Evolutionary conservation across 2,797 vertebrate genomes (phyloP).

Genomic region (Periophthalmus magnuspinnatus): DNA sequence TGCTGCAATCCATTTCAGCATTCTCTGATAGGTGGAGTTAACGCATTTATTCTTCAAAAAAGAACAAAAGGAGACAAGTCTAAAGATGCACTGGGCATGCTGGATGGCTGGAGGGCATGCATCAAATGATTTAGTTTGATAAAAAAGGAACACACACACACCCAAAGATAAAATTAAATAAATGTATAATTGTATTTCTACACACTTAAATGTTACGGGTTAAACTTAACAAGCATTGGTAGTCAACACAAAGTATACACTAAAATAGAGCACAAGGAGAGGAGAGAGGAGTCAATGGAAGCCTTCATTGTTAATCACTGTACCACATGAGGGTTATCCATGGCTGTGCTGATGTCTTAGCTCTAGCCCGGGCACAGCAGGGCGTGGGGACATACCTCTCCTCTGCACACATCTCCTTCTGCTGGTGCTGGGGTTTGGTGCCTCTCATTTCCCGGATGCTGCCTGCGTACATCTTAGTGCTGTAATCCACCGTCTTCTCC

Average conservation of each 20-base stretch:
- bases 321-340: neutral
- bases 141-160: neutral
- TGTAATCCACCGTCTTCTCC: constrained; percentile 90
- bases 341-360: neutral
- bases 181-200: neutral
- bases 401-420: constrained; percentile 86
- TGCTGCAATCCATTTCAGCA: too few species aligned
- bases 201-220: neutral
- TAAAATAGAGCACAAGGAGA: neutral
- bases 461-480: constrained; percentile 89
- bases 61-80: neutral
- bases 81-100: neutral
- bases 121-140: neutral
- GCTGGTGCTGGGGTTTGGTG: constrained; percentile 91
- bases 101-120: neutral
- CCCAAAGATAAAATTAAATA: neutral
- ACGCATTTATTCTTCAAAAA: neutral
- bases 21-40: neutral
- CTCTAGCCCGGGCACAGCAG: neutral
- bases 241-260: neutral
- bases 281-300: neutral
- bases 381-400: constrained; percentile 82
- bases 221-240: neutral
- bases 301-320: neutral
- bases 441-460: constrained; percentile 93